Percentiles rank a stretch among this genome's conserved stretches.
Conservation (phyloP, 2,113 vertebrate genomes). For the Pituophis catenifer region DNA sequence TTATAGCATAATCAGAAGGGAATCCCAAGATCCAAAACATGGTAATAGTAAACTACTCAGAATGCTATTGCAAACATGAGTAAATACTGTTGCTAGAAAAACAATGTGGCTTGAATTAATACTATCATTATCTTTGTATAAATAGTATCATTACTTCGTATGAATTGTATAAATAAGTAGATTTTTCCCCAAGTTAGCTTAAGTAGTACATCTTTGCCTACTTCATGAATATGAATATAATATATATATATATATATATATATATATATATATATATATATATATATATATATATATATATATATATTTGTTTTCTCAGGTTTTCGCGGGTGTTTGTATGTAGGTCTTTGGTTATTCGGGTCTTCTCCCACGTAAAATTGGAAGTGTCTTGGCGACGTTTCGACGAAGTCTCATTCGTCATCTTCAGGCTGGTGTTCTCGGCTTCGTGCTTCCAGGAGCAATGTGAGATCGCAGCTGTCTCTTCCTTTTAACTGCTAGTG, state of each 20-base stretch:
- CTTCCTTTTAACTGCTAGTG: no score
- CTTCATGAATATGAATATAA: background rate
- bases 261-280: no score
- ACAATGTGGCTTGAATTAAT: background rate
- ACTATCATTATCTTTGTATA: background rate
- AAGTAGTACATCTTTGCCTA: background rate
- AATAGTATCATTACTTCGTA: background rate
- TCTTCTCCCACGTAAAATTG: no score
- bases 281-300: no score
- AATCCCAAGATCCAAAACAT: background rate
- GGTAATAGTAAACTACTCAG: background rate
- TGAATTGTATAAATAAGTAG: background rate
- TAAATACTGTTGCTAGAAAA: background rate
- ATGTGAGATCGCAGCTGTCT: no score
- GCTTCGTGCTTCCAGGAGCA: no score
- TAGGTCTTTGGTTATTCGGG: no score
- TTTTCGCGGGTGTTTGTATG: no score
- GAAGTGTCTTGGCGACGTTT: no score
- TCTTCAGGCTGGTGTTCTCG: no score
- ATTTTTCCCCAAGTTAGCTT: background rate
- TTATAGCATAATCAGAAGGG: background rate
- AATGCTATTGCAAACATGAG: background rate
- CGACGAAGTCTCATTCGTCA: no score
- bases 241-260: background rate
- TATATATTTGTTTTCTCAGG: no score